A percentile compares a stretch with the other conserved stretches of the same genome.
phyloP scores from a whole-genome alignment of 2,113 vertebrate genomes.

The Passer montanus region DNA sequence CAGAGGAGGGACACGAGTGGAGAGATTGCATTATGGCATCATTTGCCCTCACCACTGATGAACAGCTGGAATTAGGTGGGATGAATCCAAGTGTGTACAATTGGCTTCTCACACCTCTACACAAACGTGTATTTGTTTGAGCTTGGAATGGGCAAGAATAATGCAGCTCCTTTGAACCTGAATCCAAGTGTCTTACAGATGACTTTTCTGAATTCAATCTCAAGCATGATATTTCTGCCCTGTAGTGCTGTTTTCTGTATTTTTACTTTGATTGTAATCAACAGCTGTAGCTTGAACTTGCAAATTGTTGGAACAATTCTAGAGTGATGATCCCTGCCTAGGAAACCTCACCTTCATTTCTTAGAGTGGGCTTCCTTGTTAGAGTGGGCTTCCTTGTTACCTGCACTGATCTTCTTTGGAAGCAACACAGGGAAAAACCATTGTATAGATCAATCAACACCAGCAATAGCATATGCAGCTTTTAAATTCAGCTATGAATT shows the following conservation, averaged over 20 bases:
- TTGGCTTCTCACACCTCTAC: background rate
- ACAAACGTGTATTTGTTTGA: background rate
- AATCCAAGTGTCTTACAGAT: background rate
- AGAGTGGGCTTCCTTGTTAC: background rate
- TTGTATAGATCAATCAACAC: background rate
- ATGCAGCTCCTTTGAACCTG: background rate
- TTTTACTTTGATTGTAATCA: background rate
- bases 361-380: background rate
- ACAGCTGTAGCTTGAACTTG: background rate
- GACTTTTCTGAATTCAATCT: background rate
- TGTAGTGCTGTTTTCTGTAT: background rate
- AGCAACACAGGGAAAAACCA: background rate
- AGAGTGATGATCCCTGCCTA: background rate
- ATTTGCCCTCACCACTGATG: background rate
- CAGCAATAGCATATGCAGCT: background rate
- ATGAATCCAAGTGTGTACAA: background rate
- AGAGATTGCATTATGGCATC: background rate
- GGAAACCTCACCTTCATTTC: background rate
- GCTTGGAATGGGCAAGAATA: background rate
- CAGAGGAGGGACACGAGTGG: background rate
- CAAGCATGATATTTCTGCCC: background rate
- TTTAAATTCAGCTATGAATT: conserved; percentile 2
- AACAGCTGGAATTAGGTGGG: background rate
- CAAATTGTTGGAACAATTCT: background rate
- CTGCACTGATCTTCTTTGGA: background rate